Base-by-base conservation (phyloP, 2,113 vertebrate genomes). In the Agapornis roseicollis region DNA sequence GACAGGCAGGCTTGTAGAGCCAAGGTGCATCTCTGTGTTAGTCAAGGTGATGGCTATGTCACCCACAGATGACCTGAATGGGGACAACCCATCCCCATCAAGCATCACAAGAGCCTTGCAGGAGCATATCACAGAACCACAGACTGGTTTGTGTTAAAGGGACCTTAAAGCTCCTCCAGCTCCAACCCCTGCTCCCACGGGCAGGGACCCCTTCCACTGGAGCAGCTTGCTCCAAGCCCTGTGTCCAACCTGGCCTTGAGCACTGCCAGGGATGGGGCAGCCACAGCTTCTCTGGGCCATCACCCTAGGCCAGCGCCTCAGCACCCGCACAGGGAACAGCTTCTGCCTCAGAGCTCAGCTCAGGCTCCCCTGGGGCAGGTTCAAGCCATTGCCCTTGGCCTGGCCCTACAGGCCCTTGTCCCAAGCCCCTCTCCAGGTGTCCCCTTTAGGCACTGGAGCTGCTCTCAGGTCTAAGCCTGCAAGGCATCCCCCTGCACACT, bases 81-180 rank as follows among this genome's bases (percentile, higher is more conserved):
- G 19, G 22, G 35, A 33, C 31, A 47, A 13, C 53, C 19, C 7
- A 3, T 11, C 35, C 22, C 37, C 61, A 27, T 2, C 41, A 25
- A 63, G 52, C n/a, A 58, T 2, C 49, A 13, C 2, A 17, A 35
- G 16, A 82, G 39, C 56, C 29, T n/a, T 42, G 18, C 47, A 56
- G 20, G 20, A 58, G 56, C 20, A n/a, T 35, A n/a, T 58, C 9
- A n/a, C 7, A 58, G 33, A 58, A n/a, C 23, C 20, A 20, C 33
- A 58, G 55, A 4, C 55, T 58, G 20, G 20, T n/a, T 23, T n/a
- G 55, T 4, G 55, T 1, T 58, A 20, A 23, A n/a, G 55, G 20
- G 0, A n/a, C 13, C 20, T n/a, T 23, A n/a, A n/a, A n/a, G 20
- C 20, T 58, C 55, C 0, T 23, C 55, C 55, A 58, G 20, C 0